These are phyloP conservation scores for Arctocebus calabarensis DNA, from an alignment of 2,797 vertebrate genomes.

Conservation along the genomic window DNA sequence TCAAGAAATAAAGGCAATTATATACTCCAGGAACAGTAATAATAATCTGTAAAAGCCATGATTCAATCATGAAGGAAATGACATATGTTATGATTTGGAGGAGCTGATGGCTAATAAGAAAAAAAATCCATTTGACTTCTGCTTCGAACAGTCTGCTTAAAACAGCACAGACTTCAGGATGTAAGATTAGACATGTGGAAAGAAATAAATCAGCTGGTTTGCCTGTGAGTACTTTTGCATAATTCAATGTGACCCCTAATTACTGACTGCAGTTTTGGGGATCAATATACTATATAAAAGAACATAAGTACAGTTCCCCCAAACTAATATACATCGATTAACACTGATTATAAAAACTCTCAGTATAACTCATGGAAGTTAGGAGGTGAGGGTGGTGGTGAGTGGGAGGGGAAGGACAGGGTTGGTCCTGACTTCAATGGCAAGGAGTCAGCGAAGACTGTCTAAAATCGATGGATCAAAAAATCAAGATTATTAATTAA, in stretches of 20 bases:
- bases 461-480: background rate
- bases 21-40: background rate
- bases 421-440: background rate
- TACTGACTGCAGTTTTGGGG: background rate
- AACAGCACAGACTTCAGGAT: background rate
- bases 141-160: background rate
- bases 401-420: background rate
- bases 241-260: background rate
- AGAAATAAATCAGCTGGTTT: background rate
- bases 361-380: background rate
- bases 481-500: constrained; percentile 3
- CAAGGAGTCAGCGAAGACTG: background rate
- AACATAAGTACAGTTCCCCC: background rate
- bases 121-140: constrained; percentile 1
- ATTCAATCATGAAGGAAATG: constrained; percentile 9
- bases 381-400: background rate
- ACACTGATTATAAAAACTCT: background rate
- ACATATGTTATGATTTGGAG: background rate
- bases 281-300: background rate
- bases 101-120: background rate
- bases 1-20: background rate
- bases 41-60: constrained; percentile 25
- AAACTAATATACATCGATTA: background rate
- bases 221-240: background rate
- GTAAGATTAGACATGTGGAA: background rate